A percentile compares a stretch with the other conserved stretches of the same genome.
Evolutionary conservation across 1,140 invertebrate species (phyloP).

Genomic region (Dysdera silvatica): DNA sequence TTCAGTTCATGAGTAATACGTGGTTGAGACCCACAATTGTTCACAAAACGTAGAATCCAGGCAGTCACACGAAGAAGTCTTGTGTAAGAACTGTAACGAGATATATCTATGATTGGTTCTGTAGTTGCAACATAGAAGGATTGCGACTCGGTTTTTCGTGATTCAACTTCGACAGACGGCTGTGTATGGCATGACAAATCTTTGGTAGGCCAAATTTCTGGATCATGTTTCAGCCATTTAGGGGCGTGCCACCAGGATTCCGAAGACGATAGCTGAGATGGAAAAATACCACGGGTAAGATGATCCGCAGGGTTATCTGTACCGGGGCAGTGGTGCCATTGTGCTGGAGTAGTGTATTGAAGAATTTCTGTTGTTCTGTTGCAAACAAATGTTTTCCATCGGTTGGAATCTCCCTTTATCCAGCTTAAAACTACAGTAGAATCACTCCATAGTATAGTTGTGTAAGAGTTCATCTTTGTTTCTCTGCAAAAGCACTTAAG

Average conservation of each 20-base stretch:
- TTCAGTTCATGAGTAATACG: not conserved
- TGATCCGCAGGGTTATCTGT: conserved; percentile 14
- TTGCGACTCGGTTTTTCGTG: not conserved
- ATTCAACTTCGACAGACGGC: not conserved
- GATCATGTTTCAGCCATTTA: not conserved
- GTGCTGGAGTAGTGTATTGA: not conserved
- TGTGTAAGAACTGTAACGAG: not conserved
- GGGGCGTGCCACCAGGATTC: not conserved
- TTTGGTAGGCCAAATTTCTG: not conserved
- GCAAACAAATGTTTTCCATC: conserved; percentile 24
- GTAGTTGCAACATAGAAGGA: not conserved
- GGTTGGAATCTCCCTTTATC: not conserved
- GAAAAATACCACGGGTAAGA: not conserved
- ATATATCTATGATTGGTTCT: not conserved
- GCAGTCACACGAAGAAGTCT: not conserved
- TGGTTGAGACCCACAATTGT: not conserved
- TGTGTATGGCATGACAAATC: too few relatives aligned
- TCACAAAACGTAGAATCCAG: not conserved
- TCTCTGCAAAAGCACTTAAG: too few relatives aligned
- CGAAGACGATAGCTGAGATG: not conserved
- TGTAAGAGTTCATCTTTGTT: not conserved
- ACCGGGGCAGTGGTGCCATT: conserved; percentile 9
- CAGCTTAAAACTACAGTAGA: conserved; percentile 7
- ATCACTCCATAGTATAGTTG: conserved; percentile 6
- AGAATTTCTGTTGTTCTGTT: conserved; percentile 21